Percentiles rank a stretch among this genome's conserved stretches.
phyloP scores from a whole-genome alignment of 2,797 vertebrate genomes.

The Sebastes steindachneri region DNA sequence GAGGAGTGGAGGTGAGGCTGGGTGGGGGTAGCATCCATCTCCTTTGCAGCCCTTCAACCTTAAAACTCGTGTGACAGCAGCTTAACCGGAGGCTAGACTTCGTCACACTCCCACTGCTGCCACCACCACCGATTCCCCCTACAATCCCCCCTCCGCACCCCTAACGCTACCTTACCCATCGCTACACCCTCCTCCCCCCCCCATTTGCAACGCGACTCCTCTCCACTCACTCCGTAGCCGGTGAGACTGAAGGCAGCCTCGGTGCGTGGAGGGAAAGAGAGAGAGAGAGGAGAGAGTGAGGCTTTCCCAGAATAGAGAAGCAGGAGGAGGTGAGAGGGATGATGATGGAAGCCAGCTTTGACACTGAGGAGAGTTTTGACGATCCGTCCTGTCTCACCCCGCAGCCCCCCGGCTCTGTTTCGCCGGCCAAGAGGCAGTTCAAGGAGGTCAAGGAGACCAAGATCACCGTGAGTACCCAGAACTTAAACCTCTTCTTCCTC shows the following conservation, averaged over 20 bases:
- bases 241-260: slow-evolving; percentile 64
- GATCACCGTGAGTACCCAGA: slow-evolving; percentile 87
- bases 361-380: slow-evolving; percentile 91
- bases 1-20: slow-evolving; percentile 8
- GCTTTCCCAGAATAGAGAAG: slow-evolving; percentile 66
- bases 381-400: slow-evolving; percentile 87
- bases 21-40: slow-evolving; percentile 15
- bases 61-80: slow-evolving; percentile 69
- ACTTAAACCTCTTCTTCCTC: background rate
- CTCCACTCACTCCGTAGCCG: slow-evolving; percentile 67
- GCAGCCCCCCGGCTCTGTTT: slow-evolving; percentile 91
- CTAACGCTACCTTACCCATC: slow-evolving; percentile 25
- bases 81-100: slow-evolving; percentile 64
- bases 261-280: slow-evolving; percentile 28
- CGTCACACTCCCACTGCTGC: slow-evolving; percentile 52
- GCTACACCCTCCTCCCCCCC: background rate
- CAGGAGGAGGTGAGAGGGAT: slow-evolving; percentile 70
- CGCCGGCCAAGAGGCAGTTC: slow-evolving; percentile 89
- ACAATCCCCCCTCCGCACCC: slow-evolving; percentile 7
- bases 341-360: slow-evolving; percentile 86
- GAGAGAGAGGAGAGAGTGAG: slow-evolving; percentile 39
- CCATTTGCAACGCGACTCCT: slow-evolving; percentile 57
- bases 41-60: slow-evolving; percentile 40
- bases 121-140: slow-evolving; percentile 34
- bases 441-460: slow-evolving; percentile 92